Evolutionary conservation across 2,797 vertebrate genomes (phyloP).

Genomic region (Anabas testudineus): DNA sequence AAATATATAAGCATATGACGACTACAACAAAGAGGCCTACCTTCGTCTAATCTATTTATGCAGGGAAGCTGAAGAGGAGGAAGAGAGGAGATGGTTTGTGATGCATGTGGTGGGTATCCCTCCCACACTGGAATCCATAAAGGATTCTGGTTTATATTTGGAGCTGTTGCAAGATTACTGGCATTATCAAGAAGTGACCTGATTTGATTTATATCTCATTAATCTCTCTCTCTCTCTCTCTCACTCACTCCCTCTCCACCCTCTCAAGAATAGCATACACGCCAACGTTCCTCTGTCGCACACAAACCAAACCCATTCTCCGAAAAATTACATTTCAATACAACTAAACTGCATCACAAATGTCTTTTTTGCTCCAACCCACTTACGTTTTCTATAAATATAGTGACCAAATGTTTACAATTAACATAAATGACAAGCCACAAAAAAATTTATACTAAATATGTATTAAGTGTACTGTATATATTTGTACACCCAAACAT

Average conservation of each 20-base stretch:
- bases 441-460: too few relatives aligned
- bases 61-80: constrained; percentile 17
- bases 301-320: too few relatives aligned
- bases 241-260: constrained; percentile 22
- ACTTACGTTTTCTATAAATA: too few relatives aligned
- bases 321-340: too few relatives aligned
- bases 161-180: constrained; percentile 67
- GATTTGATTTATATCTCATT: constrained; percentile 82
- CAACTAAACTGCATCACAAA: too few relatives aligned
- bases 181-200: constrained; percentile 78
- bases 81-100: constrained; percentile 13
- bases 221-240: constrained; percentile 61
- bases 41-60: constrained; percentile 10
- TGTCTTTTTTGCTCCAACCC: too few relatives aligned
- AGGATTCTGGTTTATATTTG: constrained; percentile 71
- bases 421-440: too few relatives aligned
- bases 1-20: neutral
- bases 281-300: constrained; percentile 48
- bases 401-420: too few relatives aligned
- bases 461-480: too few relatives aligned
- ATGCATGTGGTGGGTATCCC: constrained; percentile 64
- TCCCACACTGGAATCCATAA: constrained; percentile 64
- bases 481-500: too few relatives aligned
- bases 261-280: constrained; percentile 19
- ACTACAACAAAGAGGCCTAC: neutral